Evolutionary conservation across 2,797 vertebrate genomes (phyloP).

Genomic region (Gephyroberyx darwinii): DNA sequence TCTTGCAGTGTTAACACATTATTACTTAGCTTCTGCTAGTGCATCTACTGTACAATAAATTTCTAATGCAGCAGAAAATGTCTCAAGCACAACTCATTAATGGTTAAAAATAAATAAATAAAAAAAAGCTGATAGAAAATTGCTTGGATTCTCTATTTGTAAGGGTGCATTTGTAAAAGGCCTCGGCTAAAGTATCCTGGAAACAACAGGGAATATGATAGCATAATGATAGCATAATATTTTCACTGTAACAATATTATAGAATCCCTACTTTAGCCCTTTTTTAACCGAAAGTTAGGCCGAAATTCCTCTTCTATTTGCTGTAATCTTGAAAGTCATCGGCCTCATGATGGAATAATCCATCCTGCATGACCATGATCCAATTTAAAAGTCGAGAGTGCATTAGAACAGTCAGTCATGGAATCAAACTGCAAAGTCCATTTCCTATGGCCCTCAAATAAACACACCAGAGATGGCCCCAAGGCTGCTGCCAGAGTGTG

Average conservation of each 20-base stretch:
- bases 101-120: constrained; percentile 37
- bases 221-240: constrained; percentile 20
- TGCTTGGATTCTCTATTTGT: not conserved
- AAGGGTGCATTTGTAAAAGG: constrained; percentile 14
- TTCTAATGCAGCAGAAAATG: constrained; percentile 27
- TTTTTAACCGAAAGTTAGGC: not conserved
- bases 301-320: not conserved
- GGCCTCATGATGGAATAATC: constrained; percentile 48
- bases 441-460: constrained; percentile 31
- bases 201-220: constrained; percentile 20
- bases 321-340: constrained; percentile 21
- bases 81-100: constrained; percentile 16
- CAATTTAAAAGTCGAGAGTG: constrained; percentile 38
- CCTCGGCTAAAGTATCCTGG: constrained; percentile 22
- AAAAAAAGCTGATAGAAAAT: constrained; percentile 35
- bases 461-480: constrained; percentile 35
- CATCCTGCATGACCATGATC: constrained; percentile 45
- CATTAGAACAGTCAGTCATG: constrained; percentile 24
- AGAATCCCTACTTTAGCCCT: not conserved
- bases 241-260: not conserved
- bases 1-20: constrained; percentile 16
- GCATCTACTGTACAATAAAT: constrained; percentile 33
- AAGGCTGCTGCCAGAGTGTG: constrained; percentile 36
- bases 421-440: constrained; percentile 32
- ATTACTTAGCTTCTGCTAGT: constrained; percentile 39